phyloP scores from a whole-genome alignment of 2,797 vertebrate species.

The Silurus aristotelis region DNA sequence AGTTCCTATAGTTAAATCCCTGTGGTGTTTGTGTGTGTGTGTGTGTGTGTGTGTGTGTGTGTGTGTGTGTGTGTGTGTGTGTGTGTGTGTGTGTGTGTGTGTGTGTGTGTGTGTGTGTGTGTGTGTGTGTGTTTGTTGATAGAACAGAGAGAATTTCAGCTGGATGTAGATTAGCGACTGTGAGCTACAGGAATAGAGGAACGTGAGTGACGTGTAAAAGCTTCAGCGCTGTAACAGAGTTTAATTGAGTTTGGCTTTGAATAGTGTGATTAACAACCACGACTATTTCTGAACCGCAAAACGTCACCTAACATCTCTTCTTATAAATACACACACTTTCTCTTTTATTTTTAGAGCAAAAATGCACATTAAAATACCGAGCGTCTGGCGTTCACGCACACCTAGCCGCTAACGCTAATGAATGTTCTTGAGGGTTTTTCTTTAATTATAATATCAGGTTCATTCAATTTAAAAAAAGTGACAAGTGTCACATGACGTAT shows the following conservation, averaged over 20 bases:
- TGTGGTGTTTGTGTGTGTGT: not conserved
- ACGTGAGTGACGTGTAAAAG: not conserved
- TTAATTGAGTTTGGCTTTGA: constrained; percentile 18
- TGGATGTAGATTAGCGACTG: not conserved
- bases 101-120: not conserved
- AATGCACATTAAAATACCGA: not conserved
- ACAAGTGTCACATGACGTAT: not conserved
- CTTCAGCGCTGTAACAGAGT: not conserved
- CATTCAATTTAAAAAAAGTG: not conserved
- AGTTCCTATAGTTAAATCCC: not conserved
- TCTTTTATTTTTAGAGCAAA: not conserved
- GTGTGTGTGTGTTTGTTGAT: not conserved
- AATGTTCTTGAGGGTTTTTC: too few species aligned
- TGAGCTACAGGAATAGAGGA: constrained; percentile 9
- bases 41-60: not conserved
- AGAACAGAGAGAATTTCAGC: constrained; percentile 13
- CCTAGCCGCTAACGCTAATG: not conserved
- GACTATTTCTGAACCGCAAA: not conserved
- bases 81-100: not conserved
- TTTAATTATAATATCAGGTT: not conserved
- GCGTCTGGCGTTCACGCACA: not conserved
- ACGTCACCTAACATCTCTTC: not conserved
- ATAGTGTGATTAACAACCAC: constrained; percentile 19
- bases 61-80: not conserved
- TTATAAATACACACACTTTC: constrained; percentile 1